These are phyloP conservation scores for Drosophila melanogaster DNA, from an alignment of 1,140 invertebrate species.

Conservation along the genomic window DNA sequence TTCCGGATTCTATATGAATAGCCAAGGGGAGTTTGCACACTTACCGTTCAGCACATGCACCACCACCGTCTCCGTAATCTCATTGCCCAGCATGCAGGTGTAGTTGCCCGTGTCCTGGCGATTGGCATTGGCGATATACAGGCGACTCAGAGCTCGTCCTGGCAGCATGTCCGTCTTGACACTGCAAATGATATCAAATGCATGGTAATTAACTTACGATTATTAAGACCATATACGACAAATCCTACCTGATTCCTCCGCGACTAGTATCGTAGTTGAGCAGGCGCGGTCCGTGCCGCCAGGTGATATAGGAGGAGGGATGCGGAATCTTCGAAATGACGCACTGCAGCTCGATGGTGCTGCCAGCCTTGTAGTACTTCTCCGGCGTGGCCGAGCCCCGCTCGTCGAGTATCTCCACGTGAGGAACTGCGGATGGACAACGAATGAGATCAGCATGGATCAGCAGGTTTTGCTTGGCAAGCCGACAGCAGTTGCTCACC, in stretches of 20 bases:
- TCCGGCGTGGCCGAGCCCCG: constrained; percentile 91
- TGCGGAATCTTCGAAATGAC: constrained; percentile 92
- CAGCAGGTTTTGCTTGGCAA: neutral
- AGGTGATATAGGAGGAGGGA: constrained; percentile 91
- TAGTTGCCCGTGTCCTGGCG: constrained; percentile 94
- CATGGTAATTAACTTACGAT: too few species aligned
- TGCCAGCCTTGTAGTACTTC: constrained; percentile 94
- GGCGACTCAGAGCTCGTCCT: constrained; percentile 90
- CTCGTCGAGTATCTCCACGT: constrained; percentile 93
- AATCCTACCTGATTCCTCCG: constrained; percentile 91
- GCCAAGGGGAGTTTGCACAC: constrained; percentile 15
- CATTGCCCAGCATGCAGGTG: constrained; percentile 91
- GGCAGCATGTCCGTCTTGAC: constrained; percentile 92
- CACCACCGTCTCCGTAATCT: constrained; percentile 90
- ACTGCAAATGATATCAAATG: constrained; percentile 85
- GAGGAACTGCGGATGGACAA: constrained; percentile 88
- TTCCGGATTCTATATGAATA: neutral
- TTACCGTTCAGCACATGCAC: constrained; percentile 94
- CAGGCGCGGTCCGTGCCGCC: constrained; percentile 91
- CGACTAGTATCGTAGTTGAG: constrained; percentile 94
- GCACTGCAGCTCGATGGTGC: constrained; percentile 93
- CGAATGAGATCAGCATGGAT: neutral
- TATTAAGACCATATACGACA: too few species aligned
- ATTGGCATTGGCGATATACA: constrained; percentile 93
- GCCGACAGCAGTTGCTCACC: constrained; percentile 85